Base-by-base conservation (phyloP, 1,140 invertebrate species). In the Rhopalosiphum maidis region DNA sequence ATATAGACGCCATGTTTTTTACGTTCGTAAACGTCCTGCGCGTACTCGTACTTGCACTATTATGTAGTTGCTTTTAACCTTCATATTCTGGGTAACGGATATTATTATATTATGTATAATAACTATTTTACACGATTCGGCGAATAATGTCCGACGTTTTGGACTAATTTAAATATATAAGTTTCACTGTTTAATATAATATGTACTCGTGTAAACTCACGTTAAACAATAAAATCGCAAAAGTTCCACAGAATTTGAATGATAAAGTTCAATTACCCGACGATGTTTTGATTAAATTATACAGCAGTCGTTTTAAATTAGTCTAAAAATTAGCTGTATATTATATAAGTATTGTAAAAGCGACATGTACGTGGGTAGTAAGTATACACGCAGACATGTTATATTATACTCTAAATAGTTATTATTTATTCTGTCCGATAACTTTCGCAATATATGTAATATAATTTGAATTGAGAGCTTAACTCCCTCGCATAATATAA, bases 241-340 rank as follows among this genome's bases (percentile, higher is more conserved):
- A 86, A 35, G 86, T 87, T 51, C 51, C 21, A 6, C 15, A 35
- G n/a, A 30, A 25, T 89, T 89, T 22, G 21, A 89, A 89, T 25
- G 46, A 89, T 89, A 89, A 89, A 54, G 87, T 51, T 48, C 5
- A 35, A 87, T 48, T 54, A 37, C 35, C 43, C n/a, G n/a, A 23
- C n/a, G 22, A 89, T n/a, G 35, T 8, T 89, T 23, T 89, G 35
- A 89, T 89, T 51, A 54, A 89, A 89, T 54, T 89, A 77, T 60
- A 60, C 11, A 23, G 35, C 87, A 54, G 18, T 37, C n/a, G 9
- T 89, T 85, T 43, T 41, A 25, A 85, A 37, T 83, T 37, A 83
- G 35, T 37, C 4, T n/a, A 77, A 77, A 18, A 77, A n/a, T n/a
- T n/a, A 0, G n/a, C 60, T n/a, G 18, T 68, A 68, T 15, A 68